These are phyloP conservation scores for Setophaga coronata DNA, from an alignment of 2,113 vertebrate genomes.

Conservation along the genomic window DNA sequence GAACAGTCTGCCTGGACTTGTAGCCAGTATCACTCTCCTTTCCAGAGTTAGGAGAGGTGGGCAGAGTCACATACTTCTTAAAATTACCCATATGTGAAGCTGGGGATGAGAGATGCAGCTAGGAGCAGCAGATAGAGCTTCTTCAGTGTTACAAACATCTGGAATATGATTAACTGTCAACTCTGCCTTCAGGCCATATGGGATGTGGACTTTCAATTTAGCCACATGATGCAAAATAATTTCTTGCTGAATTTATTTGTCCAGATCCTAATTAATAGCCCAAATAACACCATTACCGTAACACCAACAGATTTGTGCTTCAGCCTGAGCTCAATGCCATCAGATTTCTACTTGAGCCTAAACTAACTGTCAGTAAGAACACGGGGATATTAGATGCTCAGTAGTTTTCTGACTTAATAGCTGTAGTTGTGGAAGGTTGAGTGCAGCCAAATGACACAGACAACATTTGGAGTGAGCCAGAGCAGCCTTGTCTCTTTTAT, in stretches of 20 bases:
- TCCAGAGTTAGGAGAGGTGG: background rate
- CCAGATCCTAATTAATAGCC: slow-evolving; percentile 14
- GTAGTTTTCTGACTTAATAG: background rate
- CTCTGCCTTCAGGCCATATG: background rate
- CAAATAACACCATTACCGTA: background rate
- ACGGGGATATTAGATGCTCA: background rate
- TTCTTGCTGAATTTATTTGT: slow-evolving; percentile 11
- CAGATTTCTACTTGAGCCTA: background rate
- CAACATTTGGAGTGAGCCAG: background rate
- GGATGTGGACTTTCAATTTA: background rate
- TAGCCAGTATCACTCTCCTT: background rate
- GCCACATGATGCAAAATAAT: background rate
- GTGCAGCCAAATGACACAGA: background rate
- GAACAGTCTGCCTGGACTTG: slow-evolving; percentile 25
- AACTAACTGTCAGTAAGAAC: background rate
- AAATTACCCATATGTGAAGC: background rate
- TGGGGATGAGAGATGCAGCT: background rate
- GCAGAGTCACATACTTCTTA: background rate
- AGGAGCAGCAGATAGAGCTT: background rate
- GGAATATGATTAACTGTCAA: background rate
- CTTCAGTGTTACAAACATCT: background rate
- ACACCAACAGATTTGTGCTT: background rate
- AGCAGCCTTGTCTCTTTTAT: slow-evolving; percentile 13
- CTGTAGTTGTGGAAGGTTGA: background rate
- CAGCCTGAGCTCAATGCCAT: background rate